Base-by-base conservation (phyloP, 2,113 vertebrate species). In the Phycodurus eques region DNA sequence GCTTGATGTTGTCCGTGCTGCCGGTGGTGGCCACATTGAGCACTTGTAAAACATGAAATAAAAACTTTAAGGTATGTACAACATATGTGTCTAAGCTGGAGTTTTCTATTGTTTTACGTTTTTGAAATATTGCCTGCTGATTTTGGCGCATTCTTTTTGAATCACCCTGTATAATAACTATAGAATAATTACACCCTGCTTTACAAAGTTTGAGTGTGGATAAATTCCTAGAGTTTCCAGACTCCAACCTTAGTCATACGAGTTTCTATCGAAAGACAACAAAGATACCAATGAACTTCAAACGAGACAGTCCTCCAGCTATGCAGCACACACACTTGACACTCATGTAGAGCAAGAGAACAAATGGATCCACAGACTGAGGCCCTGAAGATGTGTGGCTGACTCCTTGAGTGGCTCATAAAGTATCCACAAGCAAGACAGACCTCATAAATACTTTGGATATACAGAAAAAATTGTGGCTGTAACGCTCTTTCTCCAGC, bases 371-470 rank as follows among this genome's bases (percentile, higher is more conserved):
- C 27, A 42, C 22, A 71, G 11, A 15, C 56, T 13, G 35, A 53
- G 54, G 42, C 71, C 22, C 13, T 35, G 71, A 77, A 60, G 79
- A 84, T 71, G 74, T 78, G 59, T 59, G 10, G 64, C 43, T 66
- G 46, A n/a, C 42, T 53, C 65, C 73, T 43, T 72, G 69, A 87
- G 74, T 51, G 67, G 73, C 77, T 76, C 75, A 68, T 83, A 80
- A 87, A 84, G 66, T 2, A 31, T 19, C 20, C 46, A n/a, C 20
- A 59, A 66, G 42, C 59, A 3, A 62, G 73, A 80, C 65, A 77
- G 75, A 68, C 17, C 71, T 44, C 68, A 82, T 83, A 85, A 90
- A 85, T 76, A 85, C 67, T 51, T 62, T 72, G 67, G 49, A 83
- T 70, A 39, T 72, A 72, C 57, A 57, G 47, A 6, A 4, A 62